Conservation (phyloP, 1,140 invertebrate species). For the Pectinophora gossypiella region DNA sequence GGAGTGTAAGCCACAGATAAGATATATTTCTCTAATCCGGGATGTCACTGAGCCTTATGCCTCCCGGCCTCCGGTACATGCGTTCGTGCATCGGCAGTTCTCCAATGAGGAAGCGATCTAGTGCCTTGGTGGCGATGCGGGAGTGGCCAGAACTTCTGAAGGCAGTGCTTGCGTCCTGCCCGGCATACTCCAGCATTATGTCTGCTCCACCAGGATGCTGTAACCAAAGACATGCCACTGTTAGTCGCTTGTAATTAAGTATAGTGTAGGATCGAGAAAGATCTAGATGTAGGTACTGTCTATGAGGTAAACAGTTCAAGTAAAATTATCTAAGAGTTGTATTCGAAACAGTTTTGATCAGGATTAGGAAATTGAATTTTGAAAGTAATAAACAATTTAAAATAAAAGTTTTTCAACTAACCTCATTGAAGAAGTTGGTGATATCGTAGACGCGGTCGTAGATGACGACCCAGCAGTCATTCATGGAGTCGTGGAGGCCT, state of each 20-base stretch:
- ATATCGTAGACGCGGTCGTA: conserved; percentile 87
- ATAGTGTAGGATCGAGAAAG: too few relatives aligned
- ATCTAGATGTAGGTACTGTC: too few relatives aligned
- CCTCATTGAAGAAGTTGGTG: conserved; percentile 82
- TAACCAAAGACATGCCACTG: conserved; percentile 23
- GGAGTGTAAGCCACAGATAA: too few relatives aligned
- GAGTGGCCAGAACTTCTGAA: conserved; percentile 90
- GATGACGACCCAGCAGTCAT: conserved; percentile 84
- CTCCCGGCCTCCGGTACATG: conserved; percentile 78
- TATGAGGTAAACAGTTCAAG: too few relatives aligned
- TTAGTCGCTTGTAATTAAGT: too few relatives aligned
- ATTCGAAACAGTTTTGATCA: too few relatives aligned
- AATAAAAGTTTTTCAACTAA: conserved; percentile 26
- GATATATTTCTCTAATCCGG: conserved; percentile 65
- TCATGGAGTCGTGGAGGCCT: conserved; percentile 78
- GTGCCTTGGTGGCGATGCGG: conserved; percentile 74
- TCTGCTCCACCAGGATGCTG: conserved; percentile 92
- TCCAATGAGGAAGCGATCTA: conserved; percentile 83
- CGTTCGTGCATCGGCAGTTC: conserved; percentile 82
- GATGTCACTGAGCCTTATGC: conserved; percentile 62
- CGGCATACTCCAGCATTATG: conserved; percentile 90
- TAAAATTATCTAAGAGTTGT: too few relatives aligned
- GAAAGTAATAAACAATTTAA: too few relatives aligned
- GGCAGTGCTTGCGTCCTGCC: conserved; percentile 89
- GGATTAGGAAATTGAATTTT: too few relatives aligned